These are phyloP conservation scores for Oryctolagus cuniculus DNA, from an alignment of 2,113 vertebrate species.

Conservation along the genomic window DNA sequence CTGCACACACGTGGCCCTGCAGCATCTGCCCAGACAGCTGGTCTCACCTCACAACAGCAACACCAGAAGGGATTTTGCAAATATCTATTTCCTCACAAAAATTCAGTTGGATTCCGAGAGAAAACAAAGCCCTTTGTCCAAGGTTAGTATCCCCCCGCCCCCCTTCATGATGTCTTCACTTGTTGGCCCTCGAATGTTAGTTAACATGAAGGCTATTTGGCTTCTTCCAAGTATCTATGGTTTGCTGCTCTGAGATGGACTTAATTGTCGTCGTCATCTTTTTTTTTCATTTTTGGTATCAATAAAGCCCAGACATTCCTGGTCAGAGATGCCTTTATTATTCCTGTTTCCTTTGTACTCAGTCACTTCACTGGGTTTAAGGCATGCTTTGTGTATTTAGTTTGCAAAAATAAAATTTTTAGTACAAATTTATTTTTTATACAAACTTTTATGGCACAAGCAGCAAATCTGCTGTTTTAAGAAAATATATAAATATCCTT, in stretches of 20 bases:
- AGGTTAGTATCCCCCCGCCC: conserved; percentile 76
- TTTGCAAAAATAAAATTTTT: conserved; percentile 94
- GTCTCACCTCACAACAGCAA: not conserved
- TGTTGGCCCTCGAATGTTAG: conserved; percentile 77
- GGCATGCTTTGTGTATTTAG: conserved; percentile 94
- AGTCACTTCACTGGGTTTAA: conserved; percentile 93
- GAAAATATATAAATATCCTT: conserved; percentile 99
- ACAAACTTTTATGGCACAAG: conserved; percentile 97
- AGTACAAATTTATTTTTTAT: conserved; percentile 94
- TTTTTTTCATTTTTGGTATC: conserved; percentile 91
- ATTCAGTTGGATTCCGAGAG: conserved; percentile 78
- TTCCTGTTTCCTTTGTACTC: conserved; percentile 87
- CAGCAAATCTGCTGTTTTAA: conserved; percentile 95
- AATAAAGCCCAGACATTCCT: conserved; percentile 85
- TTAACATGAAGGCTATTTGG: conserved; percentile 85
- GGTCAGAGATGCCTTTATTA: conserved; percentile 85
- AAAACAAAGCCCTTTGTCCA: conserved; percentile 87
- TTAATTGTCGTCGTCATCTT: conserved; percentile 74
- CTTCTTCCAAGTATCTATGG: conserved; percentile 85
- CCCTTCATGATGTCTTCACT: conserved; percentile 82
- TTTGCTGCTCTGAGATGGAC: conserved; percentile 85
- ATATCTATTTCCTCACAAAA: conserved; percentile 50
- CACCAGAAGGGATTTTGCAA: not conserved
- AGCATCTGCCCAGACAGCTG: not conserved
- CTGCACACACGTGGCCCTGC: not conserved